phyloP scores from a whole-genome alignment of 1,140 invertebrate species.

The Elymnias hypermnestra region DNA sequence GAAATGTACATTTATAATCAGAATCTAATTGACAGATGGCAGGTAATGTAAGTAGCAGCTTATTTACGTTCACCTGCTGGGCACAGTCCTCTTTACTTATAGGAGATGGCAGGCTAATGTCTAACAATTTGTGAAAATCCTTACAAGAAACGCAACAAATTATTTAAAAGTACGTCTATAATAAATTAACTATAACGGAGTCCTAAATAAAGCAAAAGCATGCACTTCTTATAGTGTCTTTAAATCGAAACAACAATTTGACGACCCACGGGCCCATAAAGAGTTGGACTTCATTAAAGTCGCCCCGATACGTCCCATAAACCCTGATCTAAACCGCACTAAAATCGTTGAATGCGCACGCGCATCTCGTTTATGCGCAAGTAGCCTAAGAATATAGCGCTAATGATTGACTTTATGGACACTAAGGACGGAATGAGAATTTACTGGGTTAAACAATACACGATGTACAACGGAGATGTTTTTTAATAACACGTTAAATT shows the following conservation, averaged over 20 bases:
- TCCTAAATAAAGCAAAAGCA: background rate
- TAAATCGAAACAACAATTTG: conserved; percentile 16
- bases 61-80: too few relatives aligned
- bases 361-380: conserved; percentile 12
- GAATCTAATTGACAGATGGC: too few relatives aligned
- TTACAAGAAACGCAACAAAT: too few relatives aligned
- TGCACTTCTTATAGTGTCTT: conserved; percentile 2
- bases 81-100: too few relatives aligned
- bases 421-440: background rate
- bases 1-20: too few relatives aligned
- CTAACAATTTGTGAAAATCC: too few relatives aligned
- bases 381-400: conserved; percentile 3
- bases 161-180: too few relatives aligned
- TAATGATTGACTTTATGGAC: conserved; percentile 6
- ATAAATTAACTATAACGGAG: too few relatives aligned
- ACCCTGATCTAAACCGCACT: conserved; percentile 14
- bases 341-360: conserved; percentile 12
- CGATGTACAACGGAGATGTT: too few relatives aligned
- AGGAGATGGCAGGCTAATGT: too few relatives aligned
- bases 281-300: conserved; percentile 14
- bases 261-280: conserved; percentile 12
- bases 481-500: too few relatives aligned
- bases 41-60: too few relatives aligned
- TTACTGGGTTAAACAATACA: background rate
- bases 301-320: conserved; percentile 11